Evolutionary conservation across 2,113 vertebrate species (phyloP), one percentile per base, ranked within the genome.

Genomic region (Eleginops maclovinus): DNA sequence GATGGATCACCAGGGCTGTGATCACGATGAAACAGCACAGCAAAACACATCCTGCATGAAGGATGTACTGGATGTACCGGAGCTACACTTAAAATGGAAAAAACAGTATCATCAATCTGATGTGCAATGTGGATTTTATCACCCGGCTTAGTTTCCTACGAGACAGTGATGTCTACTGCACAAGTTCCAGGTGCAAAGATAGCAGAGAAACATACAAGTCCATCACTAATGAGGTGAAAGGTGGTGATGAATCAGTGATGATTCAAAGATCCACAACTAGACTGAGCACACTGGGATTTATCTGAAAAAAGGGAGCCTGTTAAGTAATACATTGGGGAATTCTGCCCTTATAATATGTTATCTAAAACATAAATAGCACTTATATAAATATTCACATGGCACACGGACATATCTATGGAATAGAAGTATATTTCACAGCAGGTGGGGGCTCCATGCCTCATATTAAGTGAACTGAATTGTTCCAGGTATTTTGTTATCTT

Each of bases 21-120:
- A 86, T 76, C 84, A 69, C 43, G 24, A 78, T 77, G 73, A 84
- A 85, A 72, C 70, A 84, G 83, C 71, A 60, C 56, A 71, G 79
- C 22, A 46, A 81, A 85, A 73, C 77, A 77, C 84, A 71, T 83
- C 75, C 72, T 68, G 62, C 75, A 83, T 83, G 85, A 86, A 67
- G 72, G 79, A 88, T 88, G 82, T 11, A 49, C 74, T 79, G 70
- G 31, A 50, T 63, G 62, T 85, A 77, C 72, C 60, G 49, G 58
- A 70, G 78, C 56, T 68, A 46, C 81, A 77, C 72, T 72, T 76
- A 31, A 55, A 78, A 59, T 16, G 47, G 47, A 50, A 63, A 56
- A 61, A 67, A 61, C 55, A 71, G 26, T 44, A 73, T 83, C 69
- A 82, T 82, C 71, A 77, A 74, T 86, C 69, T 60, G n/a, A 62